phyloP scores from a whole-genome alignment of 1,140 invertebrate species.

The Helicoverpa armigera region DNA sequence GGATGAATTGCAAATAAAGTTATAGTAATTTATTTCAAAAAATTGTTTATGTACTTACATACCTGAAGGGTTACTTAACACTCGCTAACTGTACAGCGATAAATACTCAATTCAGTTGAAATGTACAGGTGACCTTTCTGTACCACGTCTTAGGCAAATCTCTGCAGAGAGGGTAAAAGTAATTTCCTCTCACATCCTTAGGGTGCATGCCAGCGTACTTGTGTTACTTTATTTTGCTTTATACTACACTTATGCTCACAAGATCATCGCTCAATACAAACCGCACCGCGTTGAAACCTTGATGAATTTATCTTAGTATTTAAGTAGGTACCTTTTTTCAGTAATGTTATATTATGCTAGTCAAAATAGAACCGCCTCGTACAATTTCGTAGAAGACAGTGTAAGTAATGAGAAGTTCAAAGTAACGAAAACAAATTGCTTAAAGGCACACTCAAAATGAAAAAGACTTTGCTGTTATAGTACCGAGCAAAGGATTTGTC shows the following conservation, averaged over 20 bases:
- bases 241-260: neutral
- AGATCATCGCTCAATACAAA: neutral
- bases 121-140: neutral
- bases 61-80: too few species aligned
- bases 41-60: too few species aligned
- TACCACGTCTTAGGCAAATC: neutral
- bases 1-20: too few species aligned
- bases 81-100: too few species aligned
- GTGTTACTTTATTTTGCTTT: too few species aligned
- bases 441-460: slow-evolving; percentile 40
- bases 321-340: neutral
- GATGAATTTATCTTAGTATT: neutral
- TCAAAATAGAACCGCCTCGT: slow-evolving; percentile 5
- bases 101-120: neutral
- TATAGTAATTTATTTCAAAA: too few species aligned
- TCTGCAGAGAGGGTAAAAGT: neutral
- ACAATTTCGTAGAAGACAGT: slow-evolving; percentile 27
- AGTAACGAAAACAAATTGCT: slow-evolving; percentile 54
- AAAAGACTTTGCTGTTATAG: slow-evolving; percentile 45
- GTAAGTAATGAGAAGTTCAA: slow-evolving; percentile 50
- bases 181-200: neutral
- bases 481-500: slow-evolving; percentile 27
- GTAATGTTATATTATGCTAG: neutral
- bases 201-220: neutral
- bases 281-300: neutral